Percentiles rank a stretch among this genome's conserved stretches.
Conservation (phyloP, 2,888 invertebrate species). For the Brachyptera putata region DNA sequence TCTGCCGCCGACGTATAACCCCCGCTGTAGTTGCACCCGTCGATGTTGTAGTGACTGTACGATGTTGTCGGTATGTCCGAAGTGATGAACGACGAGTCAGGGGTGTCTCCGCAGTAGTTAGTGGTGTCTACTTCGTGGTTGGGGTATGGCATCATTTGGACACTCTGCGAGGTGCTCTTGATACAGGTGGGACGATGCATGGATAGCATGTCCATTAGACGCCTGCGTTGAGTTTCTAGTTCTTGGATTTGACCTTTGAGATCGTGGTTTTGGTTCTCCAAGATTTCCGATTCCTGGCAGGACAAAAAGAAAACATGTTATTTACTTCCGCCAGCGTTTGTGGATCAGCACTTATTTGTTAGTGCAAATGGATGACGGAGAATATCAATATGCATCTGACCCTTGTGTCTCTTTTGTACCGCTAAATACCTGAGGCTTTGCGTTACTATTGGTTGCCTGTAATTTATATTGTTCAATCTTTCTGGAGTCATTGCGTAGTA, state of each 20-base stretch:
- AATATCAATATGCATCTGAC: no score
- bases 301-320: no score
- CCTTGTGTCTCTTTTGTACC: no score
- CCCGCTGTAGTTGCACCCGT: constrained; percentile 11
- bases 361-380: no score
- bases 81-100: background rate
- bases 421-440: no score
- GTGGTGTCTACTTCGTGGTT: background rate
- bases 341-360: no score
- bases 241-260: constrained; percentile 78
- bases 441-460: no score
- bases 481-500: no score
- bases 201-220: constrained; percentile 74
- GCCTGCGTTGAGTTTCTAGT: constrained; percentile 72
- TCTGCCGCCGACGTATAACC: constrained; percentile 46
- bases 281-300: constrained; percentile 69
- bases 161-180: constrained; percentile 44
- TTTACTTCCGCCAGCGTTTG: no score
- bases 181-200: constrained; percentile 69
- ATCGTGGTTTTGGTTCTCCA: constrained; percentile 81
- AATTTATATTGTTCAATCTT: no score
- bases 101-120: constrained; percentile 5
- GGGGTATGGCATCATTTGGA: background rate
- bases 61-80: background rate
- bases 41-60: constrained; percentile 5